Conservation (phyloP, 2,113 vertebrate genomes). For the Aegypius monachus region DNA sequence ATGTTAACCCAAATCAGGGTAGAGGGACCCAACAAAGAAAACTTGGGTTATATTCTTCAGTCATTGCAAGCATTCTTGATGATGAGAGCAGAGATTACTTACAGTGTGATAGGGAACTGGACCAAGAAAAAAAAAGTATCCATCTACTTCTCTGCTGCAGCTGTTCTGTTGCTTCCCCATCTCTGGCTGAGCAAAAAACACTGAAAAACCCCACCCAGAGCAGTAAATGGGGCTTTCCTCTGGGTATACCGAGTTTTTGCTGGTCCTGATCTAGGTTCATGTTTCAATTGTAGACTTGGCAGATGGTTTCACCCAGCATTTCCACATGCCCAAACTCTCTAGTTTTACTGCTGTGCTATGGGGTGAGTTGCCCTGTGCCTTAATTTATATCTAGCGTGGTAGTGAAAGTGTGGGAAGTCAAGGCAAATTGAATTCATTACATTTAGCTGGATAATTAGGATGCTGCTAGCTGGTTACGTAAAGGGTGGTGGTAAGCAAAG, state of each 20-base stretch:
- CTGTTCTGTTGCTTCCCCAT: constrained; percentile 44
- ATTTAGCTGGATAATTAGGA: constrained; percentile 32
- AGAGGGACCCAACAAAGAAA: background rate
- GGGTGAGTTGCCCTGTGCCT: background rate
- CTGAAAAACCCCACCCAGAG: background rate
- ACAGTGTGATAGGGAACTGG: constrained; percentile 24
- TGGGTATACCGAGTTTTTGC: background rate
- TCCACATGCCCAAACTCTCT: background rate
- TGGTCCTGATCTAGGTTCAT: background rate
- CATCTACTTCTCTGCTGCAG: constrained; percentile 31
- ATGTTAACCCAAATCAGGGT: background rate
- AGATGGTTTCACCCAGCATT: background rate
- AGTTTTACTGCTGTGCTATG: background rate
- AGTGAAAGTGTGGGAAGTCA: background rate
- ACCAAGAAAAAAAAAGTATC: background rate
- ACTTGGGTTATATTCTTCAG: background rate
- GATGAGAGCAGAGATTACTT: constrained; percentile 47
- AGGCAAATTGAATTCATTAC: background rate
- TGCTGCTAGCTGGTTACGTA: background rate
- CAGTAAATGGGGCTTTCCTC: background rate
- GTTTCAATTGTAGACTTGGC: background rate
- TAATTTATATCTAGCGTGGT: background rate
- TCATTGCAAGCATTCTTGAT: constrained; percentile 30
- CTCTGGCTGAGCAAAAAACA: background rate
- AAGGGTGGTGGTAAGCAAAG: constrained; percentile 36